These are phyloP conservation scores for Callipepla squamata DNA, from an alignment of 2,113 vertebrate species.

Conservation along the genomic window DNA sequence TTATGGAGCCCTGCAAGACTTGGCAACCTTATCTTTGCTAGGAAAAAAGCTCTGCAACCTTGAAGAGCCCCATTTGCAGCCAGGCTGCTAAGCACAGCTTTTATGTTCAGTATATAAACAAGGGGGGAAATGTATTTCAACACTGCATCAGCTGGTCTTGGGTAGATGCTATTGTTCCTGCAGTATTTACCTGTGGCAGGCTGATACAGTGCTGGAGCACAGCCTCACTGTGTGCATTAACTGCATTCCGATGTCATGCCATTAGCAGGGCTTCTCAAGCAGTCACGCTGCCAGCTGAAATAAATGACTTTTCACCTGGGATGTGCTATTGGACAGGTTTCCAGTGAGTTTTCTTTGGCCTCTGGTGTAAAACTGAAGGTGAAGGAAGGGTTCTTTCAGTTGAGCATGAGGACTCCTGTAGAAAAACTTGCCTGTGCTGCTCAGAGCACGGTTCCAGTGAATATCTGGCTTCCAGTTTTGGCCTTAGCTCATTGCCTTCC, in stretches of 20 bases:
- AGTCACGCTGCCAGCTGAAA: not conserved
- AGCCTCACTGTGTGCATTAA: not conserved
- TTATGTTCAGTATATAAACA: not conserved
- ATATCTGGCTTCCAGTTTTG: not conserved
- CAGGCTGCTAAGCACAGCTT: not conserved
- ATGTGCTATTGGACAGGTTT: not conserved
- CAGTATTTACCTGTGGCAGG: not conserved
- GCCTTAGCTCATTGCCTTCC: not conserved
- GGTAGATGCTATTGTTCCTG: not conserved
- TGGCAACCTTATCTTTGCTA: not conserved
- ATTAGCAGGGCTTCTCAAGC: not conserved
- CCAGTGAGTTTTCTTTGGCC: not conserved
- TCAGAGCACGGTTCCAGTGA: not conserved
- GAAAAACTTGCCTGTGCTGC: not conserved
- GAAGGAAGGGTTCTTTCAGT: not conserved
- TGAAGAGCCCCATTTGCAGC: not conserved
- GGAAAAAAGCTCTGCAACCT: not conserved
- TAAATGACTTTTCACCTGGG: not conserved
- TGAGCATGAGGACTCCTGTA: not conserved
- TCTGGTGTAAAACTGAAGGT: not conserved
- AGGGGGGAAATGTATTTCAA: not conserved
- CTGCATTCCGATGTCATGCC: constrained; percentile 8
- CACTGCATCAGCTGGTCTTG: constrained; percentile 10
- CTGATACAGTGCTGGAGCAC: not conserved
- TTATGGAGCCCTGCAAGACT: not conserved